Base-by-base conservation (phyloP, 2,113 vertebrate species). In the Pungitius pungitius region DNA sequence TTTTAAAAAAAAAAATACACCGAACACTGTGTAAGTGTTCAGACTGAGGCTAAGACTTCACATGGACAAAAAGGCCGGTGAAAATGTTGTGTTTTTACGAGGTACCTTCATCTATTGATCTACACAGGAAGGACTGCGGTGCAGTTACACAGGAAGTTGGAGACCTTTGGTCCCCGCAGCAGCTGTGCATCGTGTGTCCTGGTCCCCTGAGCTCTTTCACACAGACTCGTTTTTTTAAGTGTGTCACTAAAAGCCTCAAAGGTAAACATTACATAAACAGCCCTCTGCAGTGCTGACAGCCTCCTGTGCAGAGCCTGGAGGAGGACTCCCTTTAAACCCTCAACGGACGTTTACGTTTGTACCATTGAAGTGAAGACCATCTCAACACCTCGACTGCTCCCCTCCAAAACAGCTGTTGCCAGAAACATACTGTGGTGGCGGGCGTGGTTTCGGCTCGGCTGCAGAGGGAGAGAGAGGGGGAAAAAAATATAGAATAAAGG, bases 161-260 rank as follows among this genome's bases (percentile, higher is more conserved):
- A 71, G 56, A 66, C 45, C 67, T 78, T 52, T 14, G 33, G 42
- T 87, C 74, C 63, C 72, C 60, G 73, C 79, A 60, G 77, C 70
- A 85, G 75, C 75, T n/a, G 52, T 67, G 65, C 22, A n/a, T 71
- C 10, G 5, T 45, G 59, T 33, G 60, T 33, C 68, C 14, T n/a
- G 40, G 61, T 56, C 69, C 12, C 12, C 57, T 30, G 49, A 75
- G 62, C 67, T 59, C 22, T 71, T 80, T 69, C 61, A 63, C 40
- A 33, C 55, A 2, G 8, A 68, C 70, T 73, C 51, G 57, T 80
- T 82, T 82, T 80, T 82, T 82, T 18, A 62, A 67, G 64, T 42
- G 9, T 27, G 59, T 68, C 66, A 75, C 73, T 89, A 83, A 91
- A 88, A 90, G 81, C 80, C 65, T 73, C 26, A 27, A 39, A 72